Base-by-base conservation (phyloP, 1,140 invertebrate genomes). In the Steinernema khuongi region DNA sequence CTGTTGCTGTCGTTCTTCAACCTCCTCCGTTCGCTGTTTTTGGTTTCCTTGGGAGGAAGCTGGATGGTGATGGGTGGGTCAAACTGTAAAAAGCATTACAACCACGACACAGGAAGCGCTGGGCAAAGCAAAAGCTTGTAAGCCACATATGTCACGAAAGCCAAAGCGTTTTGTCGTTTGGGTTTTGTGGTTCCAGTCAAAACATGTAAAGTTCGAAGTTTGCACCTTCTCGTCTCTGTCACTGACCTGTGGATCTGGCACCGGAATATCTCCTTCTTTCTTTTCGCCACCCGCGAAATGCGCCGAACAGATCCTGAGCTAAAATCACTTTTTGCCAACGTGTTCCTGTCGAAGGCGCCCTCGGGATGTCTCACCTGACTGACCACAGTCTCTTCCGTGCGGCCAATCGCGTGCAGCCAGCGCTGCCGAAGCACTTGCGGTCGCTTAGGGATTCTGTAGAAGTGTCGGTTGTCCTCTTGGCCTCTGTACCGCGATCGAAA, bases 351-450 rank as follows among this genome's bases (percentile, higher is more conserved):
- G 50, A 60, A 60, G 26, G 26, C 11, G 50, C 26, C 2, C 50
- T 26, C 22, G 26, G 50, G 14, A 50, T 66, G 29, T 75, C 32
- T n/a, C 68, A 83, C 85, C 84, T 86, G 85, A 77, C 85, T 86
- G 66, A 86, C 85, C 66, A 86, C 86, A 18, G 85, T 86, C 75
- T 86, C 86, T 67, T 86, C 85, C n/a, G 85, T 86, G 44, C 86
- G 74, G 71, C 85, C 85, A 67, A 86, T 86, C 17, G 85, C 85
- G 70, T 81, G 75, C 41, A 86, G 77, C 85, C 85, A 86, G 31
- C 80, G 78, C 69, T 87, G 83, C 18, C 85, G 75, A 67, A 86
- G 70, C 32, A 86, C 72, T n/a, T 78, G 71, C 19, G 85, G 85
- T 66, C 86, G 79, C 81, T 86, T 86, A 18, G 85, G 85, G 31